A percentile compares a stretch with the other conserved stretches of the same genome.
Evolutionary conservation across 2,888 invertebrate genomes (phyloP).

Genomic region (Oscheius sp.): DNA sequence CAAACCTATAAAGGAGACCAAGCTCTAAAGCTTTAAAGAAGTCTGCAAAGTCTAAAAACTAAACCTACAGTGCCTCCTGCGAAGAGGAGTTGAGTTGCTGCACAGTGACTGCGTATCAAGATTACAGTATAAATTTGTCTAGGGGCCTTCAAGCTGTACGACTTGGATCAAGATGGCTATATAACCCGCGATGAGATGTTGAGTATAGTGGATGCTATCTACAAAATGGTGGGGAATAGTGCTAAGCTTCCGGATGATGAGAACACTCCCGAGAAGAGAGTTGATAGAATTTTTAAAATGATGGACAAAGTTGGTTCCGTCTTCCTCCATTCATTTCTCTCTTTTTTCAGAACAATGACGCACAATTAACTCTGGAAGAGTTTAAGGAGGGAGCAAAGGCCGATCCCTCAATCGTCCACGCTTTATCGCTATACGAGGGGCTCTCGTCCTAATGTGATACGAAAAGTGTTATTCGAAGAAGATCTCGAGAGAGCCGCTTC

Average conservation of each 20-base stretch:
- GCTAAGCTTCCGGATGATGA: slow-evolving; percentile 69
- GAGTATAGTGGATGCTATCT: slow-evolving; percentile 95
- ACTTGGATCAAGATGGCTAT: slow-evolving; percentile 93
- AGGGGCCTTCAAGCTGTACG: slow-evolving; percentile 96
- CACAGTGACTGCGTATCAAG: too few species aligned
- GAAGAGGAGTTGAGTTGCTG: too few species aligned
- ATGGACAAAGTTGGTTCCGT: slow-evolving; percentile 84
- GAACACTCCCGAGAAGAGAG: slow-evolving; percentile 81
- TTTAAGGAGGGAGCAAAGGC: slow-evolving; percentile 97
- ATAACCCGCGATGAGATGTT: slow-evolving; percentile 95
- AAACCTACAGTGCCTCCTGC: too few species aligned
- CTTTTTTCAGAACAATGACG: slow-evolving; percentile 85
- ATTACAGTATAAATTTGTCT: slow-evolving; percentile 68
- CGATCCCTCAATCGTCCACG: slow-evolving; percentile 96
- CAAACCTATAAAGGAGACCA: neutral
- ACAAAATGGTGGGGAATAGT: slow-evolving; percentile 88
- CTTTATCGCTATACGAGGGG: slow-evolving; percentile 77
- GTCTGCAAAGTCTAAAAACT: too few species aligned
- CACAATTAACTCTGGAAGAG: slow-evolving; percentile 91
- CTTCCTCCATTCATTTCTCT: neutral
- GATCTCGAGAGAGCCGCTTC: neutral
- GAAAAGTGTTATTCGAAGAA: neutral
- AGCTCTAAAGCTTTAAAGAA: too few species aligned
- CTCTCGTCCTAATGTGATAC: slow-evolving; percentile 47
- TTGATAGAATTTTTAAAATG: slow-evolving; percentile 97